A percentile compares a stretch with the other conserved stretches of the same genome.
phyloP scores from a whole-genome alignment of 2,888 invertebrate genomes.

The Drosophila yooni region DNA sequence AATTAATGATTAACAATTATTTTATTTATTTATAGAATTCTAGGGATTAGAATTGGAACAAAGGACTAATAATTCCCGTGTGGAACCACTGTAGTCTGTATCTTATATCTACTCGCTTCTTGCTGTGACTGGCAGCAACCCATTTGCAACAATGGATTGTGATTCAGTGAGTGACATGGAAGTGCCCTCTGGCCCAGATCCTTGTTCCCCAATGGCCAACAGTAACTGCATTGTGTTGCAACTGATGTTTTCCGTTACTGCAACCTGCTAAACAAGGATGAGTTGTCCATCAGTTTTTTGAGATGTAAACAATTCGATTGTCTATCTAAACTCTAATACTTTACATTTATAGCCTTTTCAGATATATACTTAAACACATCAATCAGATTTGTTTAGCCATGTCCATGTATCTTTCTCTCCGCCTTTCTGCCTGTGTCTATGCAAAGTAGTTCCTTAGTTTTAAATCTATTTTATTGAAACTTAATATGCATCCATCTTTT shows the following conservation, averaged over 20 bases:
- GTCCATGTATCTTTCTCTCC: too few species aligned
- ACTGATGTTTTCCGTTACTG: slow-evolving; percentile 12
- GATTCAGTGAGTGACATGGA: slow-evolving; percentile 50
- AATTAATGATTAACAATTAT: neutral
- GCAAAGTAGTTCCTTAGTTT: too few species aligned
- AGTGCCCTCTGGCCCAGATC: slow-evolving; percentile 31
- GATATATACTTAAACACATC: neutral
- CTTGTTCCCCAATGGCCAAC: slow-evolving; percentile 2
- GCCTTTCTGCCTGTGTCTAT: too few species aligned
- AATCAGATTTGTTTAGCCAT: neutral
- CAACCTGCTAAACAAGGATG: slow-evolving; percentile 5
- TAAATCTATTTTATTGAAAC: too few species aligned
- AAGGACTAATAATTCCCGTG: neutral
- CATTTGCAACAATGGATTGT: slow-evolving; percentile 52
- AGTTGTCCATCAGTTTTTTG: slow-evolving; percentile 40
- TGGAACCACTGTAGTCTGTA: neutral
- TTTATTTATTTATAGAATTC: neutral
- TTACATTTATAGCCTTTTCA: too few species aligned
- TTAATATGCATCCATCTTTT: too few species aligned
- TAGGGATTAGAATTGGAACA: neutral
- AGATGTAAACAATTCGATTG: slow-evolving; percentile 21
- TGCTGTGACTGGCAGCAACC: slow-evolving; percentile 48
- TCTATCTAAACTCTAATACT: neutral
- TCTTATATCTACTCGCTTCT: neutral
- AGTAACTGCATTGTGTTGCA: slow-evolving; percentile 15